These are phyloP conservation scores for Trilocha varians DNA, from an alignment of 2,888 invertebrate species.

Conservation along the genomic window DNA sequence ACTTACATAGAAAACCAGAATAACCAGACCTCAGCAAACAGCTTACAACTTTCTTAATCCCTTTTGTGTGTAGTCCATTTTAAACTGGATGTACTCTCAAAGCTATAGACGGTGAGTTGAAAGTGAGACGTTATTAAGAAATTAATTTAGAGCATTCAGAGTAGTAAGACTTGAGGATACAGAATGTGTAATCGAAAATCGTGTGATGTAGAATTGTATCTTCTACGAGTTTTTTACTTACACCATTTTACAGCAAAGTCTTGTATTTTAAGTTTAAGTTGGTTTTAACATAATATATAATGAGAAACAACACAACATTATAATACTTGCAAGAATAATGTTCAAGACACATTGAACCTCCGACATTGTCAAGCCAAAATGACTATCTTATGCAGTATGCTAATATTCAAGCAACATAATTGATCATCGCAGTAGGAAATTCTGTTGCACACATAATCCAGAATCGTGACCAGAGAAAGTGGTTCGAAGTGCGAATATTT, in stretches of 20 bases:
- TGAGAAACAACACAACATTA: too few species aligned
- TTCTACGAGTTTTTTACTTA: too few species aligned
- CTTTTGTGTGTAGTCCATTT: slow-evolving; percentile 18
- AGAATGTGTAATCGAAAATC: not conserved
- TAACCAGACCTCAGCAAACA: slow-evolving; percentile 20
- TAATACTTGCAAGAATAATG: too few species aligned
- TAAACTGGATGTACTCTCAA: slow-evolving; percentile 15
- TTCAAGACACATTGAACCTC: too few species aligned
- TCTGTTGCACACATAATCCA: slow-evolving; percentile 21
- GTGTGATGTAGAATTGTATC: too few species aligned
- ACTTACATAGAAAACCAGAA: slow-evolving; percentile 20
- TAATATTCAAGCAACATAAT: not conserved
- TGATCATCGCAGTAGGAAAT: slow-evolving; percentile 10
- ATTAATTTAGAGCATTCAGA: slow-evolving; percentile 4
- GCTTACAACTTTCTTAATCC: slow-evolving; percentile 15
- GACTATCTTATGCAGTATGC: not conserved
- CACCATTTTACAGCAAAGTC: too few species aligned
- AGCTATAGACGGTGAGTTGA: slow-evolving; percentile 7
- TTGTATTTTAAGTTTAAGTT: too few species aligned
- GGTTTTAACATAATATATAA: too few species aligned
- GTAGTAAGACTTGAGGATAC: not conserved
- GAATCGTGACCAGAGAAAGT: slow-evolving; percentile 53
- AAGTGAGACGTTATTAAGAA: slow-evolving; percentile 11
- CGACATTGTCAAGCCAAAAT: too few species aligned
- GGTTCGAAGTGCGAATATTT: slow-evolving; percentile 36